Conservation (phyloP, 2,888 invertebrate genomes). For the Drosophila falleni region DNA sequence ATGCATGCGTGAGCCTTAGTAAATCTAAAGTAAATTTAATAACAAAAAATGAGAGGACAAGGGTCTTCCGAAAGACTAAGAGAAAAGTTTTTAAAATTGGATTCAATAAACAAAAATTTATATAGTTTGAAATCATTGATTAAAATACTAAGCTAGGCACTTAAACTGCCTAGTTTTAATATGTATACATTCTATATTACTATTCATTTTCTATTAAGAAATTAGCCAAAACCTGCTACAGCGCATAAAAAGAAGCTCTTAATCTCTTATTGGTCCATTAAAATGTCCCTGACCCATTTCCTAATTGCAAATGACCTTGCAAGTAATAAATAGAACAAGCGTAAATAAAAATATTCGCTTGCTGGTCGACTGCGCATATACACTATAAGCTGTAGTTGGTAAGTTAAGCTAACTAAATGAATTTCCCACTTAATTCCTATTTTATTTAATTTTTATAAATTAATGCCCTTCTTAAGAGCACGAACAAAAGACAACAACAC, state of each 20-base stretch:
- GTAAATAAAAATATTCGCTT: not conserved
- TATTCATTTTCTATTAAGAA: not conserved
- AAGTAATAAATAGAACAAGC: not conserved
- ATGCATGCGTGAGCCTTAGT: not conserved
- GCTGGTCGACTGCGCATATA: slow-evolving; percentile 15
- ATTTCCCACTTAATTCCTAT: not conserved
- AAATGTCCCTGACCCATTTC: slow-evolving; percentile 47
- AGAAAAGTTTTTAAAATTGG: not conserved
- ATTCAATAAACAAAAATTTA: too few relatives aligned
- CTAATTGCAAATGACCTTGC: slow-evolving; percentile 37
- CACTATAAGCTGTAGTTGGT: slow-evolving; percentile 19
- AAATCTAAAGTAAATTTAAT: not conserved
- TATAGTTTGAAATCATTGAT: too few relatives aligned
- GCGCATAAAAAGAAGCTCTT: not conserved
- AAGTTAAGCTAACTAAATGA: not conserved
- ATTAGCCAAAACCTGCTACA: not conserved
- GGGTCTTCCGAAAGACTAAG: not conserved
- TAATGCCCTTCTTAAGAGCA: not conserved
- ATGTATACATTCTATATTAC: too few relatives aligned
- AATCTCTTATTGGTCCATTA: slow-evolving; percentile 30
- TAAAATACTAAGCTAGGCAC: too few relatives aligned
- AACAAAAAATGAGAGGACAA: not conserved
- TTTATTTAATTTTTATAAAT: not conserved
- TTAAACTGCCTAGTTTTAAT: too few relatives aligned
- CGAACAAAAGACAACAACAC: slow-evolving; percentile 3